Base-by-base conservation (phyloP, 2,113 vertebrate genomes). In the Silurus meridionalis region DNA sequence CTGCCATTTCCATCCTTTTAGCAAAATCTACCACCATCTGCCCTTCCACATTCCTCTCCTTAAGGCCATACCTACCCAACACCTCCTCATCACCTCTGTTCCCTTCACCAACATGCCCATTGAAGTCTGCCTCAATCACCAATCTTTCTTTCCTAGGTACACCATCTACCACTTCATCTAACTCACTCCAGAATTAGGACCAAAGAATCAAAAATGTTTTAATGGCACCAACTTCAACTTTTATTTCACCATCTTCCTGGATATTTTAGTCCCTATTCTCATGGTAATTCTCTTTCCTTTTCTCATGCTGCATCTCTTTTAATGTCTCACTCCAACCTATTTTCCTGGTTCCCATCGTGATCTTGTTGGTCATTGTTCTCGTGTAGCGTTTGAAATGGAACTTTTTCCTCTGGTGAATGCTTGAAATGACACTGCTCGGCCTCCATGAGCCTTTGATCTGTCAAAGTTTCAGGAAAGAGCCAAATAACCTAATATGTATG, bases 381-480 rank as follows among this genome's bases (percentile, higher is more conserved):
- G 81, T 90, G 90, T 89, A 87, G 86, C 89, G 89, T 72, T 17
- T 55, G 86, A 87, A 87, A 92, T 94, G 93, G 93, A 92, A 91
- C 90, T 92, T 92, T 93, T 86, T 89, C 23, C 2, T 13, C 21
- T 74, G 89, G 84, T 83, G 80, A 89, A 93, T 77, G 90, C 93
- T 83, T 91, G 53, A 92, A 93, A 94, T 93, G 89, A 95, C 90
- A 25, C 23, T 25, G 11, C 17, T 3, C 48, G 69, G 69, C 37
- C 69, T 71, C 48, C 15, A 71, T 8, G 37, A 8, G 28, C 28
- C 60, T 84, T 88, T 88, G 83, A 85, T 52, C 46, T 23, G 48
- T 57, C 13, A 79, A 55, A 83, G 72, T 37, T 88, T 67, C 64
- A 57, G 50, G 64, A 61, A 50, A 71, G 71, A 48, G 80, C 53